Percentiles rank a stretch among this genome's conserved stretches.
Evolutionary conservation across 1,140 invertebrate species (phyloP).

Genomic region (Zeugodacus cucurbitae): DNA sequence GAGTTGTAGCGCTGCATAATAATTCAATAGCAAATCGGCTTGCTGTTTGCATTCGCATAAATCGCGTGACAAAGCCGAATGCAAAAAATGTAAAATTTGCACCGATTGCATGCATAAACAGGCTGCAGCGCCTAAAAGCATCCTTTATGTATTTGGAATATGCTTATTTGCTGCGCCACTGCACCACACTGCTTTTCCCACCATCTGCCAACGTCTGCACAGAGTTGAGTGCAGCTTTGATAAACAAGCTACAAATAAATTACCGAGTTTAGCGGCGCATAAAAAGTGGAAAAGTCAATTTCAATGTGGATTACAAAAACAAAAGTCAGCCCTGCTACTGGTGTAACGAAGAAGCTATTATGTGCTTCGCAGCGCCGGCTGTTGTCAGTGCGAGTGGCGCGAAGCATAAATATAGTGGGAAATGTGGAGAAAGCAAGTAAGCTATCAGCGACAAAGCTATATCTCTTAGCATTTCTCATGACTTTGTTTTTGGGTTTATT

Average conservation of each 20-base stretch:
- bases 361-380: background rate
- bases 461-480: background rate
- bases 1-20: background rate
- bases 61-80: background rate
- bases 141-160: background rate
- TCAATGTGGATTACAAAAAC: background rate
- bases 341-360: background rate
- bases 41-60: background rate
- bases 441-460: background rate
- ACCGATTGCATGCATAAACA: conserved; percentile 2
- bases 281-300: conserved; percentile 37
- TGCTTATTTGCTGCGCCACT: background rate
- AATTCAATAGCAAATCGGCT: conserved; percentile 5
- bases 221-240: conserved; percentile 9
- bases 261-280: conserved; percentile 5
- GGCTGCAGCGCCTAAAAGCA: background rate
- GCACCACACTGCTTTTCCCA: background rate
- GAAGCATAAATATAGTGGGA: background rate
- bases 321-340: background rate
- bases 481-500: background rate
- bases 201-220: background rate
- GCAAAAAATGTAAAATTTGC: background rate
- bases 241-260: conserved; percentile 37
- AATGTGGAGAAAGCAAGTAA: background rate
- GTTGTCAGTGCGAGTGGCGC: background rate